Evolutionary conservation across 2,113 vertebrate species (phyloP).

Genomic region (Notiomystis cincta): DNA sequence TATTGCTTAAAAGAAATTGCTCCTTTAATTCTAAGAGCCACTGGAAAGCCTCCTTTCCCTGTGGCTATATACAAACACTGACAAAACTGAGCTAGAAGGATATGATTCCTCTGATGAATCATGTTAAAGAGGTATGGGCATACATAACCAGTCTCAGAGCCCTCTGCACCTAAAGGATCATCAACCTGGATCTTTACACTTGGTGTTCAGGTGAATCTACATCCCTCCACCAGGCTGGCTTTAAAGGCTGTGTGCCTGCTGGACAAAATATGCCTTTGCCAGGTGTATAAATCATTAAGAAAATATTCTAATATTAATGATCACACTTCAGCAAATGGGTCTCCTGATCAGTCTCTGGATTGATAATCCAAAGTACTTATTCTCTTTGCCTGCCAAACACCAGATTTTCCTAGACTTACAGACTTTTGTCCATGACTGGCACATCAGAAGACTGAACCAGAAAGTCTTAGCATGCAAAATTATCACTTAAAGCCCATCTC

Average conservation of each 20-base stretch:
- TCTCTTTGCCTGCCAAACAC: neutral
- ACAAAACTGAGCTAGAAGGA: neutral
- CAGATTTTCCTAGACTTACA: neutral
- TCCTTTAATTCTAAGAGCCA: neutral
- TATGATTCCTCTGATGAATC: neutral
- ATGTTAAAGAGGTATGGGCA: neutral
- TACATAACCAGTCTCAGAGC: neutral
- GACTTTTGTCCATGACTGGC: neutral
- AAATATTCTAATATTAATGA: neutral
- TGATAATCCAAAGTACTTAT: neutral
- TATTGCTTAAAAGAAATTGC: neutral
- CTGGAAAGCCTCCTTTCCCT: neutral
- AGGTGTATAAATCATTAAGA: neutral
- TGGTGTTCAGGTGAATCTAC: fast-evolving
- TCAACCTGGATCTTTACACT: neutral
- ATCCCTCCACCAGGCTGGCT: neutral
- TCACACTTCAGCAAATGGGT: neutral
- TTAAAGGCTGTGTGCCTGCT: neutral
- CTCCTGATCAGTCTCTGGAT: neutral
- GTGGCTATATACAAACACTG: neutral
- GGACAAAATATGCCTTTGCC: neutral
- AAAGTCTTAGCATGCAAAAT: neutral
- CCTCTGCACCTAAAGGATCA: neutral
- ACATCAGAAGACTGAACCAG: neutral
- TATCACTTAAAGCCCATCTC: neutral